Evolutionary conservation across 2,888 invertebrate species (phyloP).

Genomic region (Drosophila limbata): DNA sequence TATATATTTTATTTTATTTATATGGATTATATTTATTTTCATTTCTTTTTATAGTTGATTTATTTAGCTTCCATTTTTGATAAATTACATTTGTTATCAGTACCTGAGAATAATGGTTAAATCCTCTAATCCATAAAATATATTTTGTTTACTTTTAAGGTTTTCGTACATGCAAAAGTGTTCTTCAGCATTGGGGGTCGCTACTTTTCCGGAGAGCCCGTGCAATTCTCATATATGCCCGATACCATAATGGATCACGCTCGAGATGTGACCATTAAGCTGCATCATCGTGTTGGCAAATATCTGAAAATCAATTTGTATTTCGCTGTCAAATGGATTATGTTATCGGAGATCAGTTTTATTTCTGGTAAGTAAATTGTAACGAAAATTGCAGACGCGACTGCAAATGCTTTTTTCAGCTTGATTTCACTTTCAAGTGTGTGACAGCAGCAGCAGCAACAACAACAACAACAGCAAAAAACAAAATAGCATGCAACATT

Average conservation of each 20-base stretch:
- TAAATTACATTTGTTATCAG: too few species aligned
- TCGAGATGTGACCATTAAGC: constrained; percentile 91
- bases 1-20: too few species aligned
- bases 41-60: too few species aligned
- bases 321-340: constrained; percentile 93
- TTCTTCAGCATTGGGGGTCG: constrained; percentile 91
- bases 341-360: constrained; percentile 94
- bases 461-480: constrained; percentile 9
- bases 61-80: too few species aligned
- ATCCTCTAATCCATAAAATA: neutral
- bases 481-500: constrained; percentile 51
- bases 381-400: constrained; percentile 53
- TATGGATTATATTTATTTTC: too few species aligned
- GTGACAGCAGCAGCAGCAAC: constrained; percentile 52
- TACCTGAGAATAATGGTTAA: too few species aligned
- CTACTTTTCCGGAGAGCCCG: constrained; percentile 90
- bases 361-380: constrained; percentile 88
- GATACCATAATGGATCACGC: constrained; percentile 91
- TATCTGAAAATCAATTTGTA: constrained; percentile 91
- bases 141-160: constrained; percentile 85
- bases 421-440: constrained; percentile 84
- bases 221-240: constrained; percentile 91
- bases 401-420: constrained; percentile 83
- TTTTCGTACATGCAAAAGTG: constrained; percentile 91
- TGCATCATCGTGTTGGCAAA: constrained; percentile 91